Evolutionary conservation across 2,797 vertebrate species (phyloP).

Genomic region (Xiphophorus birchmanni): DNA sequence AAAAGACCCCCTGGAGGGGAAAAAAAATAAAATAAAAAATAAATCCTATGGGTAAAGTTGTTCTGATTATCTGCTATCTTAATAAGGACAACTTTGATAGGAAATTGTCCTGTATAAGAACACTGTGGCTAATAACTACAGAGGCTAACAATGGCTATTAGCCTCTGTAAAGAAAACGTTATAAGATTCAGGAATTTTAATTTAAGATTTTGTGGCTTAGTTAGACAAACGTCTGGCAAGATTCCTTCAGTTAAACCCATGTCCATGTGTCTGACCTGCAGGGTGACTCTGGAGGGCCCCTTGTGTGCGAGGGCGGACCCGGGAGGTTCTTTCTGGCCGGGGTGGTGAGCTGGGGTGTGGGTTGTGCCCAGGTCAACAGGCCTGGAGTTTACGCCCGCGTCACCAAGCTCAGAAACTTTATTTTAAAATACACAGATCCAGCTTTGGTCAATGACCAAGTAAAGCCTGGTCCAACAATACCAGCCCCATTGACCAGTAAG

Average conservation of each 20-base stretch:
- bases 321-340: slow-evolving; percentile 93
- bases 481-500: slow-evolving; percentile 18
- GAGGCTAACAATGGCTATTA: neutral
- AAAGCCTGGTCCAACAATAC: slow-evolving; percentile 9
- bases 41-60: neutral
- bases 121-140: no score
- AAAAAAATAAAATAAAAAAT: no score
- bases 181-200: neutral
- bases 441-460: slow-evolving; percentile 5
- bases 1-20: no score
- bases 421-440: slow-evolving; percentile 75
- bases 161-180: neutral
- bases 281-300: slow-evolving; percentile 95
- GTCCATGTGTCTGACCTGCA: slow-evolving; percentile 59
- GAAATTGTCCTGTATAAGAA: neutral
- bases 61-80: neutral
- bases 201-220: neutral
- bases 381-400: slow-evolving; percentile 91
- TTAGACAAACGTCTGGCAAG: neutral
- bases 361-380: slow-evolving; percentile 88
- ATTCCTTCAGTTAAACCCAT: neutral
- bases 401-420: slow-evolving; percentile 89
- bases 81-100: neutral
- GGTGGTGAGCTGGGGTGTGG: slow-evolving; percentile 94
- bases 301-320: slow-evolving; percentile 89